Evolutionary conservation across 2,113 vertebrate species (phyloP).

Genomic region (Carassius auratus): DNA sequence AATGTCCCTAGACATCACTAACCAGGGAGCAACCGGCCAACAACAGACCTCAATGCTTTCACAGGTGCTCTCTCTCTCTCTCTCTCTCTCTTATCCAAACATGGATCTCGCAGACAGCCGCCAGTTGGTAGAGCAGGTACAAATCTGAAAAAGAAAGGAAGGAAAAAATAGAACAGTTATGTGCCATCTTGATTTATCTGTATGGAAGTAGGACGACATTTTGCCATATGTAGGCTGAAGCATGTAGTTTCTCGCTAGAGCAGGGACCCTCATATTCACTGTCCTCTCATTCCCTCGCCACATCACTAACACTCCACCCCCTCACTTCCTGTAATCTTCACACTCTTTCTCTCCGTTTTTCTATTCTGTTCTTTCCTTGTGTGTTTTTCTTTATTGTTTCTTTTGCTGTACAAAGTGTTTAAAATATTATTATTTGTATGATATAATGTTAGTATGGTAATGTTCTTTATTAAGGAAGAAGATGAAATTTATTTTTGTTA

Average conservation of each 20-base stretch:
- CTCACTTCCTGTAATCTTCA: slow-evolving; percentile 81
- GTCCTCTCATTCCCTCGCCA: slow-evolving; percentile 20
- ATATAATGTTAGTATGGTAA: slow-evolving; percentile 99
- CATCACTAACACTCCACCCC: slow-evolving; percentile 46
- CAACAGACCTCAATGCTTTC: slow-evolving; percentile 52
- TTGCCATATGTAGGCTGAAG: slow-evolving; percentile 47
- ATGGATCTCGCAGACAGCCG: slow-evolving; percentile 8
- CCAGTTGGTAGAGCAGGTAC: slow-evolving; percentile 38
- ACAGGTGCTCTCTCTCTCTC: slow-evolving; percentile 60
- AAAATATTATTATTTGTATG: slow-evolving; percentile 99
- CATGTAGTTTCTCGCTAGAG: slow-evolving; percentile 59
- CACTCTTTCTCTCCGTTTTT: slow-evolving; percentile 81
- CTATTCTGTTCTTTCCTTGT: slow-evolving; percentile 78
- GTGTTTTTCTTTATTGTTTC: slow-evolving; percentile 80
- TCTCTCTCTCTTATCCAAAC: slow-evolving; percentile 25
- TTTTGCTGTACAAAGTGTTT: slow-evolving; percentile 97
- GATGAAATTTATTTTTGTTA: slow-evolving; percentile 99
- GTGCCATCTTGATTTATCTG: slow-evolving; percentile 43
- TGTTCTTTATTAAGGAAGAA: slow-evolving; percentile 99
- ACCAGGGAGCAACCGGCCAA: slow-evolving; percentile 52
- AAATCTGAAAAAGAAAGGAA: slow-evolving; percentile 21
- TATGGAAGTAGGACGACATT: slow-evolving; percentile 37
- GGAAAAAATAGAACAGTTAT: slow-evolving; percentile 36
- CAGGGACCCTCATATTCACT: slow-evolving; percentile 52
- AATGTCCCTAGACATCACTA: slow-evolving; percentile 45